Evolutionary conservation across 1,140 invertebrate genomes (phyloP).

Genomic region (Bombus superbus): DNA sequence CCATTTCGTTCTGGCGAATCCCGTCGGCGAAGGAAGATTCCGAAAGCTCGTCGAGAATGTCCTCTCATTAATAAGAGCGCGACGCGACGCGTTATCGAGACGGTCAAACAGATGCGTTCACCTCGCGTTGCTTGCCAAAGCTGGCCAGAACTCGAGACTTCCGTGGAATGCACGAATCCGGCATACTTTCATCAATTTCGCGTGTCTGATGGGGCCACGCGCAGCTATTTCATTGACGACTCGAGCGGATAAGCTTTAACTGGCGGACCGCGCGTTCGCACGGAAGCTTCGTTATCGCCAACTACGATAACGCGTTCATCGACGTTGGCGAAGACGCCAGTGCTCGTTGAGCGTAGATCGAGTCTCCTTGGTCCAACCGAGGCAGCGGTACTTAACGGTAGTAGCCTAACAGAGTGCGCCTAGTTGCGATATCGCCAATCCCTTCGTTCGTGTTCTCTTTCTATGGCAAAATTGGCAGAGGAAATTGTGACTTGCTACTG

Average conservation of each 20-base stretch:
- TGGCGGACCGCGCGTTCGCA: too few species aligned
- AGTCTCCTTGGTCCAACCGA: too few species aligned
- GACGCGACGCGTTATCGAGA: slow-evolving; percentile 27
- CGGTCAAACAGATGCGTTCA: slow-evolving; percentile 33
- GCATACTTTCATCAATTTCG: slow-evolving; percentile 69
- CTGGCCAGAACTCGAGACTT: slow-evolving; percentile 59
- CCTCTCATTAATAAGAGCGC: slow-evolving; percentile 67
- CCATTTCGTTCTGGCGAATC: slow-evolving; percentile 40
- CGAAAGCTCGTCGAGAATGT: slow-evolving; percentile 60
- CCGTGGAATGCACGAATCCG: slow-evolving; percentile 55
- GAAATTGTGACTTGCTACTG: too few species aligned
- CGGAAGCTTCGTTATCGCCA: neutral
- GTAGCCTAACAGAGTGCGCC: too few species aligned
- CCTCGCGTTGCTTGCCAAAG: slow-evolving; percentile 28
- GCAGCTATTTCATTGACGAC: slow-evolving; percentile 63
- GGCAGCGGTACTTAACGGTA: too few species aligned
- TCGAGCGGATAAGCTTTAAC: neutral
- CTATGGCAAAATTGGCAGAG: too few species aligned
- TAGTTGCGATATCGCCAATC: too few species aligned
- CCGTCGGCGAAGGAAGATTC: slow-evolving; percentile 29
- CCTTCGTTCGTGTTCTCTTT: too few species aligned
- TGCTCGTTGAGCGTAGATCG: too few species aligned
- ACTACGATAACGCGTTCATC: neutral
- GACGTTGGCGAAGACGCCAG: neutral
- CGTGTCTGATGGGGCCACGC: slow-evolving; percentile 48